Evolutionary conservation across 1,140 invertebrate species (phyloP).

Genomic region (Portunus trituberculatus): DNA sequence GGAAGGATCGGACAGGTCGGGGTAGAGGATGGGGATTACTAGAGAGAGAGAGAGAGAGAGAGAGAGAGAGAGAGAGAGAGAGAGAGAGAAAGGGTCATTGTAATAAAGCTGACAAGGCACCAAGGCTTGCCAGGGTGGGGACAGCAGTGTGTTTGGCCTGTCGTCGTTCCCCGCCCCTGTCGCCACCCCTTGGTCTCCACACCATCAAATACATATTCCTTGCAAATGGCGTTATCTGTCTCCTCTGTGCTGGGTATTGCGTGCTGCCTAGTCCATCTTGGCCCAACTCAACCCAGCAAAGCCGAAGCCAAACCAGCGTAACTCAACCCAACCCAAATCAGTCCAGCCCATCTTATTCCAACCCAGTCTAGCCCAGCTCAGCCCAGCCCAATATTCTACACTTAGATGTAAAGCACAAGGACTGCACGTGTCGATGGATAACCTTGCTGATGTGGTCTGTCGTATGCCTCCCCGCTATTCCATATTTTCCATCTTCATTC

Average conservation of each 20-base stretch:
- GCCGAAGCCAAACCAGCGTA: too few species aligned
- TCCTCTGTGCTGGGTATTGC: constrained; percentile 5
- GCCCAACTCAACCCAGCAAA: too few species aligned
- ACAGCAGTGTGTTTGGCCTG: constrained; percentile 17
- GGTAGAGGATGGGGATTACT: too few species aligned
- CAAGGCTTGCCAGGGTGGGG: not conserved
- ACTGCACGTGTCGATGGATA: too few species aligned
- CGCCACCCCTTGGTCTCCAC: not conserved
- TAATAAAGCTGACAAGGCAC: not conserved
- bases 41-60: not conserved
- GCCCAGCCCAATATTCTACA: not conserved
- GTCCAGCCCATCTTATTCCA: too few species aligned
- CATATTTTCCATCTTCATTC: too few species aligned
- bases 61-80: not conserved
- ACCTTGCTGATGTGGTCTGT: too few species aligned
- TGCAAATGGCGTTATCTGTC: constrained; percentile 10
- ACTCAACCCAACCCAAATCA: too few species aligned
- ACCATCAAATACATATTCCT: not conserved
- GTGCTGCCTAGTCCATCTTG: not conserved
- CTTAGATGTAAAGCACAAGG: too few species aligned
- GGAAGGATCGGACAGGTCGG: too few species aligned
- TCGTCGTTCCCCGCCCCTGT: not conserved
- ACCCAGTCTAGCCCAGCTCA: too few species aligned
- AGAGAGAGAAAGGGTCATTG: not conserved
- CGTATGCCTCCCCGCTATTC: too few species aligned